These are phyloP conservation scores for Sycobia sp. DNA, from an alignment of 1,140 invertebrate species.

Conservation along the genomic window DNA sequence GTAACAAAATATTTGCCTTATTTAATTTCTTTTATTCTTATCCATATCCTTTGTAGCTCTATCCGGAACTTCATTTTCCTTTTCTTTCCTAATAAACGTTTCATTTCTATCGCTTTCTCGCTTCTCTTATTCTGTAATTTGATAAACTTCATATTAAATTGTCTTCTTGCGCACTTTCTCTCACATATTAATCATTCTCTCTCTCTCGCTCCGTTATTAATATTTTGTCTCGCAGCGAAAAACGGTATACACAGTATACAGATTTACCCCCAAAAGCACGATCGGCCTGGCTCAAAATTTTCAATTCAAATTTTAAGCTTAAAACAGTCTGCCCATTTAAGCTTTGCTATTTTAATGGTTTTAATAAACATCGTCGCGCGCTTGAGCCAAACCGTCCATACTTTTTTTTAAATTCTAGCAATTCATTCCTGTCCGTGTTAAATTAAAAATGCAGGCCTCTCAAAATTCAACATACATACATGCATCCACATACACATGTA, in stretches of 20 bases:
- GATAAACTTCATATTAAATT: conserved; percentile 27
- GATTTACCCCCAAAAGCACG: conserved; percentile 57
- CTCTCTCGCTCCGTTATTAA: conserved; percentile 31
- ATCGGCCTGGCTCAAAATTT: conserved; percentile 47
- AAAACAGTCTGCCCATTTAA: background rate
- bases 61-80: background rate
- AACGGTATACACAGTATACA: conserved; percentile 61
- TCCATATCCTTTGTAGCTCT: conserved; percentile 19
- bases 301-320: too few relatives aligned
- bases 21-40: conserved; percentile 41
- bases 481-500: too few relatives aligned
- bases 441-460: conserved; percentile 29
- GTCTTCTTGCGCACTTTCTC: conserved; percentile 8
- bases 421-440: conserved; percentile 5
- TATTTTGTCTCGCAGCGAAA: conserved; percentile 52
- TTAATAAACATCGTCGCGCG: conserved; percentile 1
- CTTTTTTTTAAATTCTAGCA: conserved; percentile 39
- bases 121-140: conserved; percentile 24
- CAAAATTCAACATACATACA: too few relatives aligned
- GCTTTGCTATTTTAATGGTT: background rate
- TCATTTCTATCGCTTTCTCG: conserved; percentile 16
- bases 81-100: conserved; percentile 1
- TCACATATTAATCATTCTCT: conserved; percentile 28
- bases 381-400: conserved; percentile 50
- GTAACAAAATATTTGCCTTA: conserved; percentile 62